Evolutionary conservation across 2,113 vertebrate genomes (phyloP).

Genomic region (Crypturellus undulatus): DNA sequence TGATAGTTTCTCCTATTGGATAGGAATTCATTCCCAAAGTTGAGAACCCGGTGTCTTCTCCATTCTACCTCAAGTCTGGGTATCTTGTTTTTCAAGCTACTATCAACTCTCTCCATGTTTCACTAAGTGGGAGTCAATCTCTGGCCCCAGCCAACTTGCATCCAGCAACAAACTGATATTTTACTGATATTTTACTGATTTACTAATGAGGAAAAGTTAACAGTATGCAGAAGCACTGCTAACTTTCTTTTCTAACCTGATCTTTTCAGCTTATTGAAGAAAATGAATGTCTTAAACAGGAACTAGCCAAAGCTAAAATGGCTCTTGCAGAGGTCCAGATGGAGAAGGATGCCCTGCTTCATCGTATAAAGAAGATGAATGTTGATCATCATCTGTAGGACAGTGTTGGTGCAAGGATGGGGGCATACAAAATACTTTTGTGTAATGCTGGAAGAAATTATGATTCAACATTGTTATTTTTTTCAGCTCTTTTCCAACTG

Average conservation of each 20-base stretch:
- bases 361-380: slow-evolving; percentile 87
- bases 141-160: background rate
- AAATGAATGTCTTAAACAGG: slow-evolving; percentile 94
- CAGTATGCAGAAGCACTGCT: background rate
- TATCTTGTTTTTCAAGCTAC: background rate
- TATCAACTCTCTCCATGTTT: fast-evolving
- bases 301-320: slow-evolving; percentile 93
- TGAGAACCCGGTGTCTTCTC: background rate
- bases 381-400: slow-evolving; percentile 54
- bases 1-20: background rate
- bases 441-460: slow-evolving; percentile 25
- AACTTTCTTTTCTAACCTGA: background rate
- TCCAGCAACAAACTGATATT: background rate
- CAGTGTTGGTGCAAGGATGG: slow-evolving; percentile 4
- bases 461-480: slow-evolving; percentile 20
- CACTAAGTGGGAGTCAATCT: background rate
- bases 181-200: background rate
- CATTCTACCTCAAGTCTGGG: background rate
- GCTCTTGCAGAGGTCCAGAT: slow-evolving; percentile 93
- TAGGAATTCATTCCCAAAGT: background rate
- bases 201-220: background rate
- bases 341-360: slow-evolving; percentile 92
- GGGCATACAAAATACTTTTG: slow-evolving; percentile 23
- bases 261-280: slow-evolving; percentile 89
- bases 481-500: slow-evolving; percentile 51